Evolutionary conservation across 2,888 invertebrate species (phyloP).

Genomic region (Hetaerina titia): DNA sequence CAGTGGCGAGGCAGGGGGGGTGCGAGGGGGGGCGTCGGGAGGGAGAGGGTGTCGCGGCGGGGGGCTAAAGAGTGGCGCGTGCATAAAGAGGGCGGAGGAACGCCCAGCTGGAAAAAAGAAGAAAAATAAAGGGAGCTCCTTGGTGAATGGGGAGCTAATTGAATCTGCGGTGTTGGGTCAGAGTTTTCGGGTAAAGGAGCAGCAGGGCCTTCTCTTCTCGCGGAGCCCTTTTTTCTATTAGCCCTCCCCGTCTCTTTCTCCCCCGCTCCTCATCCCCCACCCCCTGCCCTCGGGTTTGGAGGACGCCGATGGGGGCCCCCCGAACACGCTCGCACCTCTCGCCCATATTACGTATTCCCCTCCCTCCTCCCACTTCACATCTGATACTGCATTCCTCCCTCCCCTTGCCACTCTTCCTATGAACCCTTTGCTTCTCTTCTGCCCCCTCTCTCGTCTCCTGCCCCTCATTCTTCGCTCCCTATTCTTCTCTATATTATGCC

Average conservation of each 20-base stretch:
- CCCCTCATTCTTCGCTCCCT: no score
- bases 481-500: no score
- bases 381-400: not conserved
- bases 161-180: conserved; percentile 54
- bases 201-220: not conserved
- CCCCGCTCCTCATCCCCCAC: not conserved
- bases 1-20: not conserved
- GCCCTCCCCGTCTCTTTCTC: not conserved
- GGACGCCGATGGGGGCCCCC: not conserved
- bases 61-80: not conserved
- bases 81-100: not conserved
- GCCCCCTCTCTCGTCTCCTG: no score
- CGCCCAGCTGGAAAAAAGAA: not conserved
- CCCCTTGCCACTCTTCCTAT: no score
- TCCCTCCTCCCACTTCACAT: not conserved
- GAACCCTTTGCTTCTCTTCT: no score
- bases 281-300: not conserved
- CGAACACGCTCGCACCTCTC: not conserved
- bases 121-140: conserved; percentile 11
- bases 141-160: conserved; percentile 64
- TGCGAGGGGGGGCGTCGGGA: not conserved
- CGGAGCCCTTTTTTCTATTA: conserved; percentile 51
- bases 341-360: not conserved
- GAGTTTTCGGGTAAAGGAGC: conserved; percentile 21
- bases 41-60: not conserved